phyloP scores from a whole-genome alignment of 2,888 invertebrate species.

The Ephialtes manifestator region DNA sequence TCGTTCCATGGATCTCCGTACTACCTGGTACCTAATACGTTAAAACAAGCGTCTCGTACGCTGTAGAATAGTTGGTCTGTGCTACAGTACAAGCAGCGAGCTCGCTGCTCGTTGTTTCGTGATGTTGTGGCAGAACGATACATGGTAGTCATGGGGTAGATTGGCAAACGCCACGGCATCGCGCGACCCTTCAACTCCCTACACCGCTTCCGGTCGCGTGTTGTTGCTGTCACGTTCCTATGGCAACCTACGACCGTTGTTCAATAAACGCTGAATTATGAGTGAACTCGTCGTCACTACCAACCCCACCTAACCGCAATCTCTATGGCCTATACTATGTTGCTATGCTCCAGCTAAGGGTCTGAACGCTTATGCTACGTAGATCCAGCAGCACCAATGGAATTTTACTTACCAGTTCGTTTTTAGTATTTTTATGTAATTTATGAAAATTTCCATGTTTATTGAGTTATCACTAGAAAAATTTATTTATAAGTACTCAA shows the following conservation, averaged over 20 bases:
- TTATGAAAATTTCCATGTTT: too few species aligned
- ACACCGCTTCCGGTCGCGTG: slow-evolving; percentile 75
- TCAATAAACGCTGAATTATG: slow-evolving; percentile 82
- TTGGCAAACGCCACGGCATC: slow-evolving; percentile 60
- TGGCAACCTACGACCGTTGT: slow-evolving; percentile 80
- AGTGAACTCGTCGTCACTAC: slow-evolving; percentile 69
- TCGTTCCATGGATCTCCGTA: slow-evolving; percentile 27
- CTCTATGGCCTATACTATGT: background rate
- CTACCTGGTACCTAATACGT: slow-evolving; percentile 24
- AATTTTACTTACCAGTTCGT: too few species aligned
- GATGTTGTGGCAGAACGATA: slow-evolving; percentile 19
- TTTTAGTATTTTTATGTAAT: too few species aligned
- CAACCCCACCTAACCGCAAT: background rate
- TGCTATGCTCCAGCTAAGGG: background rate
- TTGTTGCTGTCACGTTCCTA: slow-evolving; percentile 81
- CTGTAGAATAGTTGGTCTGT: background rate
- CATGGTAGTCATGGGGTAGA: slow-evolving; percentile 51
- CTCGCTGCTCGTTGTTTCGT: slow-evolving; percentile 42
- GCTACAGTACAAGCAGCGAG: slow-evolving; percentile 15
- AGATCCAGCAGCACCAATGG: background rate
- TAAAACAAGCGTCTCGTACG: slow-evolving; percentile 21
- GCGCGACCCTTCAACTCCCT: slow-evolving; percentile 18
- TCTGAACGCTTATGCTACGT: background rate
- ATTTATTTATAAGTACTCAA: too few species aligned
- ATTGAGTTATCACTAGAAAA: too few species aligned